Conservation (phyloP, 1,140 invertebrate species). For the Drosophila pachea region DNA sequence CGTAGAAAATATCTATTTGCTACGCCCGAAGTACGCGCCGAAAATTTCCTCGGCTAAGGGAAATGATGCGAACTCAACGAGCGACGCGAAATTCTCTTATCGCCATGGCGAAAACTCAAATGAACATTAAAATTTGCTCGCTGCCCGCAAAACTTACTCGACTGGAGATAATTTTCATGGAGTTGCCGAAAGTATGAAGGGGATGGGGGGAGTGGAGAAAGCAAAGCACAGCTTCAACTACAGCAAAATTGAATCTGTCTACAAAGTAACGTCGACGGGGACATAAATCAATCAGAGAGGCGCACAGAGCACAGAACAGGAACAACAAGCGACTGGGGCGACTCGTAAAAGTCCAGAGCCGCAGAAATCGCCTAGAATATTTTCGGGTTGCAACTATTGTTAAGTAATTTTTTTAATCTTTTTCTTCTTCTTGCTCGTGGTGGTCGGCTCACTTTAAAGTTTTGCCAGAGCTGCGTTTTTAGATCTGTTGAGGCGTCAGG, state of each 20-base stretch:
- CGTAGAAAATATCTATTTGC: constrained; percentile 76
- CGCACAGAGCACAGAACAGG: constrained; percentile 28
- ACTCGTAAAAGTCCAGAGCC: constrained; percentile 26
- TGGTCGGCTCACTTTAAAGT: constrained; percentile 69
- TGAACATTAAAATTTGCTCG: constrained; percentile 69
- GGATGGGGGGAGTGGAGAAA: neutral
- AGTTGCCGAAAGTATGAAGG: constrained; percentile 20
- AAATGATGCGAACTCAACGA: constrained; percentile 27
- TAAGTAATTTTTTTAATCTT: neutral
- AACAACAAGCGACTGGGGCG: neutral
- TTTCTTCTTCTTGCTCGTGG: constrained; percentile 9
- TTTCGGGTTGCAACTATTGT: constrained; percentile 14
- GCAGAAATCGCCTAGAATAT: constrained; percentile 42
- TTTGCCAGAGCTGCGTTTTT: constrained; percentile 3
- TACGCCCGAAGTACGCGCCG: constrained; percentile 61
- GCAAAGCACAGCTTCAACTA: constrained; percentile 34
- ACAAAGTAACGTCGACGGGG: constrained; percentile 70
- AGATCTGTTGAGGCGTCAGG: constrained; percentile 1
- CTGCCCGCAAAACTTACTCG: constrained; percentile 64
- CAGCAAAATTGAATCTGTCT: constrained; percentile 69
- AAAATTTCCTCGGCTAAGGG: constrained; percentile 37
- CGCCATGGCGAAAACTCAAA: constrained; percentile 56
- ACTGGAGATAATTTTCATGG: constrained; percentile 75
- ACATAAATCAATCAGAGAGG: constrained; percentile 74
- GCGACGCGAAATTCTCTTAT: constrained; percentile 58